Base-by-base conservation (phyloP, 2,797 vertebrate genomes). In the Phrynocephalus forsythii region DNA sequence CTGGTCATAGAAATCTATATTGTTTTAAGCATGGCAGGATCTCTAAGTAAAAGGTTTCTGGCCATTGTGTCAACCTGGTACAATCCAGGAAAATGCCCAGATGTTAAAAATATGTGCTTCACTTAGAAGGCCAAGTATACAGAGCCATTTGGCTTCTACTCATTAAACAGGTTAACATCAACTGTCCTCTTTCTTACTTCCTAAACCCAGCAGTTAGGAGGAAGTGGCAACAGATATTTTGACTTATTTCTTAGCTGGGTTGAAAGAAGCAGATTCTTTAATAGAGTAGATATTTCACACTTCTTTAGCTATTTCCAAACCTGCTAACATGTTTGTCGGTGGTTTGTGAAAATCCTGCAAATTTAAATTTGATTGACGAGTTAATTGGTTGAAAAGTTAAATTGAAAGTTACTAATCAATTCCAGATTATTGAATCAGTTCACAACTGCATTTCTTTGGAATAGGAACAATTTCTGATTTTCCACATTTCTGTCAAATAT, bases 81-180 rank as follows among this genome's bases (percentile, higher is more conserved):
- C 80, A 89, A n/a, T 78, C 81, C 84, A 44, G 60, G 56, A 87
- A 88, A 83, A 84, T 82, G 86, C 87, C 86, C 89, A 72, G 80
- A 86, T 85, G 71, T 89, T 56, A 72, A 16, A 69, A 33, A 52
- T 2, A 24, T 75, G 66, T 90, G 26, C 87, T 10, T 88, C 15
- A 76, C 73, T 68, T 72, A 85, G 83, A 56, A 75, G n/a, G 6
- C 83, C 9, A 87, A 16, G 24, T 80, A 1, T 5, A 1, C 72
- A n/a, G 75, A 79, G 3, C 71, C 0, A 9, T 0, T 28, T 78
- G 89, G 77, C 84, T 90, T 66, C 18, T 79, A 79, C 76, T 50
- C 22, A 92, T 89, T 63, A 30, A 88, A 20, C 50, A 28, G 50
- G 38, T 44, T 0, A 0, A 7, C 50, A 5, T 48, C 44, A 87